Evolutionary conservation across 2,113 vertebrate genomes (phyloP).

Genomic region (Sturnus vulgaris): DNA sequence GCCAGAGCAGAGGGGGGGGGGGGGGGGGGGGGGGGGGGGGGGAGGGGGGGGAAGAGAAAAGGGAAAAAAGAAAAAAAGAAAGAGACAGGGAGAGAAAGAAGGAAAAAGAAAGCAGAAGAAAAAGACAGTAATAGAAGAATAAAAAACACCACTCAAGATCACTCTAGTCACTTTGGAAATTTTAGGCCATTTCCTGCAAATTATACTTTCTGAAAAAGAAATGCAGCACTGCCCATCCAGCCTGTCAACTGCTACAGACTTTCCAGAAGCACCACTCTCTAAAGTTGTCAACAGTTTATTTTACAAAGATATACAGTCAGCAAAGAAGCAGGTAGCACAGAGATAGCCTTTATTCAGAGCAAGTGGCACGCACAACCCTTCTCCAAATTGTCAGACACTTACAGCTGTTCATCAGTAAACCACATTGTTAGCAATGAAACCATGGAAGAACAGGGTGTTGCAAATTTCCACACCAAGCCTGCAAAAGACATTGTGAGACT

Average conservation of each 20-base stretch:
- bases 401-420: neutral
- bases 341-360: neutral
- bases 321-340: neutral
- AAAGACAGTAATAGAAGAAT: neutral
- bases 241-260: neutral
- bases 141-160: neutral
- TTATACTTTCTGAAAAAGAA: neutral
- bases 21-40: no score
- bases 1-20: neutral
- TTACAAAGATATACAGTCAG: slow-evolving; percentile 3
- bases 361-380: neutral
- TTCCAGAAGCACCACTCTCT: slow-evolving; percentile 50
- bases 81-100: fast-evolving
- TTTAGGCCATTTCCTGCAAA: neutral
- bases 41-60: fast-evolving
- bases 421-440: neutral
- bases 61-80: fast-evolving
- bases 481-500: slow-evolving; percentile 39
- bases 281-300: slow-evolving; percentile 46
- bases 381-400: slow-evolving; percentile 5
- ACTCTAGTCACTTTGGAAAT: neutral
- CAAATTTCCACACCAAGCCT: slow-evolving; percentile 40
- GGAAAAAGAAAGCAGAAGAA: neutral
- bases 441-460: slow-evolving; percentile 13
- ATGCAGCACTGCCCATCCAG: neutral